Base-by-base conservation (phyloP, 2,113 vertebrate genomes). In the Egretta garzetta region DNA sequence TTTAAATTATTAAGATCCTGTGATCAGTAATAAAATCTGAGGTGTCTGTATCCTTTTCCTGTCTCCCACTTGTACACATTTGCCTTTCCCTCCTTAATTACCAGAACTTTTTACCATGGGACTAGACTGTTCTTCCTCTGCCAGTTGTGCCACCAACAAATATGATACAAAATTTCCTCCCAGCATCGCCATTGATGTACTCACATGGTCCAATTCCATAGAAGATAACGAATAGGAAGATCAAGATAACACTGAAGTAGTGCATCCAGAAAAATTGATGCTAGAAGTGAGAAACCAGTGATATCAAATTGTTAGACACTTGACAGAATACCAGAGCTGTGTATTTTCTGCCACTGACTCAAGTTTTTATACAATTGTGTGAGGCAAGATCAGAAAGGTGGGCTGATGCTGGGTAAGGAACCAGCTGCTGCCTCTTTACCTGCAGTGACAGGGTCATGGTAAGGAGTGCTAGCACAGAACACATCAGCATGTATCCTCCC, bases 191-290 rank as follows among this genome's bases (percentile, higher is more conserved):
- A 39, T 3, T 35, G 28, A 50, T 26, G 32, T 96, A 97, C 96
- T 53, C 82, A 99, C 99, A 98, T 39, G 98, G 99, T 85, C 99
- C 99, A 82, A 81, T 95, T 66, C 98, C 97, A 76, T 98, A 99
- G 93, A 97, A 98, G 90, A 98, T 82, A 82, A 99, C 98, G 3
- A 98, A 99, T 6, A 97, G 35, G 86, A 99, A 99, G 96, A 99
- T 97, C 53, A 99, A 95, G 62, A 93, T 64, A 91, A 99, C 98
- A 80, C 99, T 99, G 98, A 98, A 98, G 95, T 99, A 98, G 8
- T 98, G 98, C 98, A 99, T 98, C 99, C 99, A 99, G n/a, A 96
- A 97, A 80, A 98, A 95, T 0, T 55, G 68, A 16, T 82, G 93
- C 99, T 99, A 50, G 56, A 90, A 76, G 87, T 59, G 52, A 92